Conservation (phyloP, 2,888 invertebrate species). For the Branchinecta sandiegonensis region DNA sequence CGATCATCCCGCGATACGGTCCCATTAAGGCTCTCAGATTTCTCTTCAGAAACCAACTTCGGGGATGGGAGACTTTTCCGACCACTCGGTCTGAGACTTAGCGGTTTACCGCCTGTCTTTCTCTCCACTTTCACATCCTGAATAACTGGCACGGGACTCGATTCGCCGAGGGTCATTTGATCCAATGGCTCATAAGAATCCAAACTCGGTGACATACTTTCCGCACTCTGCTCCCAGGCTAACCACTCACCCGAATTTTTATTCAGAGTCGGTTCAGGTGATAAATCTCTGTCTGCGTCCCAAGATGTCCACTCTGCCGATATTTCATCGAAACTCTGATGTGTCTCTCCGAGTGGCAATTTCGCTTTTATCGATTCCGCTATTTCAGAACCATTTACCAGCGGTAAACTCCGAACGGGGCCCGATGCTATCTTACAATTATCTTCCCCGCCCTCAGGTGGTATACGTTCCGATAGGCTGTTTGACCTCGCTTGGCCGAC, state of each 20-base stretch:
- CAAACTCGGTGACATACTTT: background rate
- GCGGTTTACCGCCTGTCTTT: background rate
- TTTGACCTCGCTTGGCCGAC: too few relatives aligned
- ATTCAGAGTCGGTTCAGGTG: background rate
- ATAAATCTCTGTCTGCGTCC: background rate
- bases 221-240: background rate
- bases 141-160: background rate
- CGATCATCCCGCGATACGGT: too few relatives aligned
- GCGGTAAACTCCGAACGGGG: background rate
- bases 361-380: background rate
- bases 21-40: background rate
- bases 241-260: too few relatives aligned
- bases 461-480: background rate
- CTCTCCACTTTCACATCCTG: background rate
- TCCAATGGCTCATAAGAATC: too few relatives aligned
- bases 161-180: background rate
- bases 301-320: background rate
- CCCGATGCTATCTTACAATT: too few relatives aligned
- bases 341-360: background rate
- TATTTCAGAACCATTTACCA: background rate
- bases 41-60: background rate
- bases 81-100: background rate
- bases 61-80: too few relatives aligned
- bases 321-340: too few relatives aligned
- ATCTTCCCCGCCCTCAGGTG: slow-evolving; percentile 10